Conservation (phyloP, 2,797 vertebrate genomes). For the Paramormyrops hopkinsi region DNA sequence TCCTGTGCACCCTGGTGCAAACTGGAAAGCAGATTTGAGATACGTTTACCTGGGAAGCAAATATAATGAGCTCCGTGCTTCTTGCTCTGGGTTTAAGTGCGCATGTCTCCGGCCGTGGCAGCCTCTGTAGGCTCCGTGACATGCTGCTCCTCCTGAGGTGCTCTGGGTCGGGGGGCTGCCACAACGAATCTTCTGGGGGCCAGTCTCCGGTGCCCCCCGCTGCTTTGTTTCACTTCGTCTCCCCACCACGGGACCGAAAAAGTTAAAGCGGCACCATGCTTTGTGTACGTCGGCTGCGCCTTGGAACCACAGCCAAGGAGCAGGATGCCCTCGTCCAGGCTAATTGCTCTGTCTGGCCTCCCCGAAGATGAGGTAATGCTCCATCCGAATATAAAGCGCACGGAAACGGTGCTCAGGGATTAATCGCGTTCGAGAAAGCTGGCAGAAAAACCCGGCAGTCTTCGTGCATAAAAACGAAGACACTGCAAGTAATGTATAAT, state of each 20-base stretch:
- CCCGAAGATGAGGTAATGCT: neutral
- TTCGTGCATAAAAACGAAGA: neutral
- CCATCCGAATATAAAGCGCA: neutral
- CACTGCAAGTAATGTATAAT: neutral
- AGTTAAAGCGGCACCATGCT: neutral
- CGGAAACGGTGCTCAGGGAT: neutral
- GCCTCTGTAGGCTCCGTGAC: neutral
- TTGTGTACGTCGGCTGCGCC: neutral
- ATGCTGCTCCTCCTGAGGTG: neutral
- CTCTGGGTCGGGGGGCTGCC: neutral
- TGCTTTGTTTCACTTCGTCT: neutral
- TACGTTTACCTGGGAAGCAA: neutral
- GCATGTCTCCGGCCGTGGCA: neutral
- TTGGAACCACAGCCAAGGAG: neutral
- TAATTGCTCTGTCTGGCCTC: neutral
- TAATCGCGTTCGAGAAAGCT: neutral
- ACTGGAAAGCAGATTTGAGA: neutral
- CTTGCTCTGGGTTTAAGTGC: neutral
- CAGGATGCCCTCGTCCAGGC: neutral
- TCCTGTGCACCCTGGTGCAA: neutral
- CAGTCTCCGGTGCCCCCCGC: neutral
- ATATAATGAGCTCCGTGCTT: neutral
- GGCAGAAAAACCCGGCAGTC: neutral
- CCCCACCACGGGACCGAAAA: neutral
- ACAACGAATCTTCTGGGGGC: neutral